These are phyloP conservation scores for Eristalis arbustorum DNA, from an alignment of 2,888 invertebrate species.

Conservation along the genomic window DNA sequence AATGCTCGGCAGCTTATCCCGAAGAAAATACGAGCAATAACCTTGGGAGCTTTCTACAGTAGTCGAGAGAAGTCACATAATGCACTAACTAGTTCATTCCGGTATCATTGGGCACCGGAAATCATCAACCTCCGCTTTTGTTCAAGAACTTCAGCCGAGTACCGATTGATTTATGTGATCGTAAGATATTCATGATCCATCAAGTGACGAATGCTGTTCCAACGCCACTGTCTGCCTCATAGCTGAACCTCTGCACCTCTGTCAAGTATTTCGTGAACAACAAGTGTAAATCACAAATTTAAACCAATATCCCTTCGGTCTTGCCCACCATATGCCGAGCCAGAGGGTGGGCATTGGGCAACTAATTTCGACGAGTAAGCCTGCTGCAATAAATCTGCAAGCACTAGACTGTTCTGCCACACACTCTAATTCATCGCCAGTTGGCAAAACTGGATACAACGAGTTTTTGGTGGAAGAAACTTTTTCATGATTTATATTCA, in stretches of 20 bases:
- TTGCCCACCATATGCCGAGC: not conserved
- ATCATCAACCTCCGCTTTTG: too few relatives aligned
- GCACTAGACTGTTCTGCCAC: not conserved
- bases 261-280: not conserved
- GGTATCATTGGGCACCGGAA: too few relatives aligned
- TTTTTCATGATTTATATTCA: conserved; percentile 46
- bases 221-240: not conserved
- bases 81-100: too few relatives aligned
- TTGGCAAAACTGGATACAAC: not conserved
- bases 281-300: not conserved
- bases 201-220: not conserved
- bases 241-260: not conserved
- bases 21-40: too few relatives aligned
- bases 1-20: too few relatives aligned
- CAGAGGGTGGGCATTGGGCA: not conserved
- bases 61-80: too few relatives aligned
- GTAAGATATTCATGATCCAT: too few relatives aligned
- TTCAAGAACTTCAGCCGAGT: too few relatives aligned
- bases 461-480: conserved; percentile 4
- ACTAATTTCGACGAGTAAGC: not conserved
- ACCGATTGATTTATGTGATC: too few relatives aligned
- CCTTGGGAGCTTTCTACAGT: too few relatives aligned
- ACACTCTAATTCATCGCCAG: conserved; percentile 3
- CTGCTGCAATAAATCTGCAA: conserved; percentile 9
- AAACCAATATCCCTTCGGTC: not conserved